Conservation (phyloP, 2,113 vertebrate species). For the Indicator indicator region DNA sequence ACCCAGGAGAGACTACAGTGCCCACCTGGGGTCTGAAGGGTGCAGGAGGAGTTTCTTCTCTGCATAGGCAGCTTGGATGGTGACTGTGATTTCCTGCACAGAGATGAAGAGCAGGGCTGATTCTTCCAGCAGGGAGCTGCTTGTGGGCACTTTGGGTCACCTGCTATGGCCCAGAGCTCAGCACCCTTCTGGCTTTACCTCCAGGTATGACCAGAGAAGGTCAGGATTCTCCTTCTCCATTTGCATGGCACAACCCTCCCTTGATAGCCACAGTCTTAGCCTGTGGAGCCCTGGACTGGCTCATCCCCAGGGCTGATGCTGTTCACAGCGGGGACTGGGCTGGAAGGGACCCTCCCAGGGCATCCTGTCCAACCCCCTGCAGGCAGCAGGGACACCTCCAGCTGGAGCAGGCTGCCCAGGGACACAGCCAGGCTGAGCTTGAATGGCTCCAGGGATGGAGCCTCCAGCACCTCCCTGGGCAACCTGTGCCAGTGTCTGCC, state of each 20-base stretch:
- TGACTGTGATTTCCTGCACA: conserved; percentile 27
- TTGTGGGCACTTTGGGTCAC: neutral
- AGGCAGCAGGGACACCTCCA: too few species aligned
- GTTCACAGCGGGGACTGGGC: neutral
- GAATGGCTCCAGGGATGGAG: too few species aligned
- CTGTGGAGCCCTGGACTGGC: neutral
- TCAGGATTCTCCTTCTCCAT: neutral
- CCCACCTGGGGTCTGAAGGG: conserved; percentile 63
- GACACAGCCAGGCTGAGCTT: too few species aligned
- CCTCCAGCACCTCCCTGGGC: too few species aligned
- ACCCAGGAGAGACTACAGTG: neutral
- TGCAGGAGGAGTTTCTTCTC: conserved; percentile 79
- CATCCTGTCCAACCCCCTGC: too few species aligned
- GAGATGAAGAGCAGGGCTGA: neutral
- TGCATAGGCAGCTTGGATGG: conserved; percentile 75
- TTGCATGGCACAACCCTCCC: neutral
- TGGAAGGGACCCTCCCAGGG: too few species aligned
- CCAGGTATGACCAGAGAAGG: neutral
- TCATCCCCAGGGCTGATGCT: neutral
- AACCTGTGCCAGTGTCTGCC: too few species aligned
- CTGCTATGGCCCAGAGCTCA: neutral
- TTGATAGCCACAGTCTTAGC: neutral
- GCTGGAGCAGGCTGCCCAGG: too few species aligned
- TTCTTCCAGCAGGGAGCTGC: neutral
- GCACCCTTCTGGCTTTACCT: neutral